Evolutionary conservation across 2,888 invertebrate genomes (phyloP), one percentile per base, ranked within the genome.

Genomic region (Aphodius granarius): DNA sequence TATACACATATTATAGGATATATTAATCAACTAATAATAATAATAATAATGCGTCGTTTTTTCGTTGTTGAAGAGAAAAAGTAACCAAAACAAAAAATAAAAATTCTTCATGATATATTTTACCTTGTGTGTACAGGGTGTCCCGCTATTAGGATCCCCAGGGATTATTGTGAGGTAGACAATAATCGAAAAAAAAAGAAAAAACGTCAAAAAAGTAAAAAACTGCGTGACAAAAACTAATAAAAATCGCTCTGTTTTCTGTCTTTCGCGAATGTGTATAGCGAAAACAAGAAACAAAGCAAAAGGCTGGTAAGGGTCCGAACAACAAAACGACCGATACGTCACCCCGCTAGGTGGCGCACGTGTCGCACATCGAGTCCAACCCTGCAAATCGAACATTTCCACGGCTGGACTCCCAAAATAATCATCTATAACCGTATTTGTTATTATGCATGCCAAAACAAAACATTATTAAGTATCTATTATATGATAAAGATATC

Each of bases 251-350:
- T 83, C 82, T 78, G 81, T 84, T 83, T 78, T 81, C n/a, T 66
- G 68, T 68, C 22, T 68, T 43, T 68, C n/a, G 21, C 68, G 66
- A 66, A n/a, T n/a, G n/a, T n/a, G n/a, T 19, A 17, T 19, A 66
- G 20, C 13, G 20, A 66, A 15, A 66, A 66, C 66, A 74, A 71
- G 22, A 66, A 72, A 66, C 68, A 74, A 75, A 65, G 43, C 64
- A 66, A 73, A 84, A 87, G 87, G 88, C 88, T 88, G 88, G 88
- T 88, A 86, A 87, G 88, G 88, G 87, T 87, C 88, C 87, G 87
- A 88, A 87, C 85, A 86, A 86, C 85, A 86, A 82, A 68, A 82
- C 79, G 81, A 80, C 81, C 81, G 81, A 80, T 82, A 82, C 23
- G 81, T 82, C 43, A 6, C 9, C 43, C 43, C 43, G 43, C 6